These are phyloP conservation scores for Clarias macrocephalus DNA, from an alignment of 2,113 vertebrate species.

Conservation along the genomic window DNA sequence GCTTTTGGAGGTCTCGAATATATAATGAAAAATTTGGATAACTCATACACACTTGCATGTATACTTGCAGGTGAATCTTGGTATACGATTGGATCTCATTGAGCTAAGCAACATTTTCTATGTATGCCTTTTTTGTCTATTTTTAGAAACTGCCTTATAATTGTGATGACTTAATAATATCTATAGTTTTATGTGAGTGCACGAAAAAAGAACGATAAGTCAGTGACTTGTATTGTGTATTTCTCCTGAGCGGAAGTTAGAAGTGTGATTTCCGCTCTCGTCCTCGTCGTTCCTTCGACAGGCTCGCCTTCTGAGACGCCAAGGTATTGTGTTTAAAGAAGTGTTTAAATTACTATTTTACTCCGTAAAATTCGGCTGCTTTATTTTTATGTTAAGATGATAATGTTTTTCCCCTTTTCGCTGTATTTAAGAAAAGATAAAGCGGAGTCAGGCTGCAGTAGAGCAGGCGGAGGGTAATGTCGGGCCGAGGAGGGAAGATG, in stretches of 20 bases:
- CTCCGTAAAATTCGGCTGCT: background rate
- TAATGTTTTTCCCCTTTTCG: accelerated
- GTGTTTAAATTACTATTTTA: background rate
- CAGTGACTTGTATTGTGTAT: conserved; percentile 32
- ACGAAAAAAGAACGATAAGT: background rate
- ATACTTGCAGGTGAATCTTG: no score
- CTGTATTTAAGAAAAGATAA: background rate
- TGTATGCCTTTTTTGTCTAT: no score
- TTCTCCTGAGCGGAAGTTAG: background rate
- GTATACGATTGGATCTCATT: no score
- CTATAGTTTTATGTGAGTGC: background rate
- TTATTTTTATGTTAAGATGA: no score
- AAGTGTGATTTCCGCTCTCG: background rate
- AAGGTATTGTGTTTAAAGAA: conserved; percentile 47
- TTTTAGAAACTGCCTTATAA: no score
- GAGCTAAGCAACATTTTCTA: no score
- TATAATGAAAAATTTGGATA: no score
- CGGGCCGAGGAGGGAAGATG: conserved; percentile 24
- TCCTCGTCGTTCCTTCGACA: conserved; percentile 32
- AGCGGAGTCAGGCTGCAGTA: background rate
- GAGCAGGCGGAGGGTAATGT: conserved; percentile 16
- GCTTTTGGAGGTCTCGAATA: no score
- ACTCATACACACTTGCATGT: no score
- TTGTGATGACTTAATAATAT: background rate
- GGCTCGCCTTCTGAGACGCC: conserved; percentile 23